Conservation (phyloP, 2,888 invertebrate species). For the Protophormia terraenovae region DNA sequence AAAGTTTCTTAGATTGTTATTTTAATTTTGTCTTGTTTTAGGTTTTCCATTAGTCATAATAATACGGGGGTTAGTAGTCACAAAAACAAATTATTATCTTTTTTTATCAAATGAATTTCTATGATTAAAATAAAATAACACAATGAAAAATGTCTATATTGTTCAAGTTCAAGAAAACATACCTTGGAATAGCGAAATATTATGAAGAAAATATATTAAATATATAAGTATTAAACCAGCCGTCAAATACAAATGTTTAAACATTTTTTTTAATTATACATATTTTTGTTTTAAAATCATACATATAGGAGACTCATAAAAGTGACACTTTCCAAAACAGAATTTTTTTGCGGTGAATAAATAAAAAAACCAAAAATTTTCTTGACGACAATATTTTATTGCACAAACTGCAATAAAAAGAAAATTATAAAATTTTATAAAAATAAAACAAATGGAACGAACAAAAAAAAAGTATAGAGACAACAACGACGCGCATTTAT, state of each 20-base stretch:
- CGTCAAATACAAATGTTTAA: slow-evolving; percentile 19
- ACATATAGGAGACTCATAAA: neutral
- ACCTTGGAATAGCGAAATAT: slow-evolving; percentile 35
- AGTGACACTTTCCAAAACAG: slow-evolving; percentile 39
- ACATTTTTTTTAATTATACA: neutral
- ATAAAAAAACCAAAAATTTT: neutral
- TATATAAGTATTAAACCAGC: slow-evolving; percentile 10
- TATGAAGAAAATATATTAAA: neutral
- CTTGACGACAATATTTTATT: slow-evolving; percentile 13
- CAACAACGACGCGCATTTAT: neutral
- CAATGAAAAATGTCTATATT: neutral
- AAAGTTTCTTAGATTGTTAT: no score
- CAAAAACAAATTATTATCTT: no score
- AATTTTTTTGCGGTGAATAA: slow-evolving; percentile 37
- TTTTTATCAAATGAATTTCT: no score
- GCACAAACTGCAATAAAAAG: slow-evolving; percentile 26
- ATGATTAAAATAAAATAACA: neutral
- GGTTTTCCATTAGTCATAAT: no score
- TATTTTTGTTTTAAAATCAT: slow-evolving; percentile 6
- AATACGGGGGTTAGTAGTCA: no score
- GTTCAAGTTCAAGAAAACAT: slow-evolving; percentile 55
- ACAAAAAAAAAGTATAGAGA: neutral
- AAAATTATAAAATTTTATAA: neutral
- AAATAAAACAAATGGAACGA: slow-evolving; percentile 13
- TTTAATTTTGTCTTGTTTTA: no score